Evolutionary conservation across 2,888 invertebrate genomes (phyloP), one percentile per base, ranked within the genome.

Genomic region (Leucophenga maculata): DNA sequence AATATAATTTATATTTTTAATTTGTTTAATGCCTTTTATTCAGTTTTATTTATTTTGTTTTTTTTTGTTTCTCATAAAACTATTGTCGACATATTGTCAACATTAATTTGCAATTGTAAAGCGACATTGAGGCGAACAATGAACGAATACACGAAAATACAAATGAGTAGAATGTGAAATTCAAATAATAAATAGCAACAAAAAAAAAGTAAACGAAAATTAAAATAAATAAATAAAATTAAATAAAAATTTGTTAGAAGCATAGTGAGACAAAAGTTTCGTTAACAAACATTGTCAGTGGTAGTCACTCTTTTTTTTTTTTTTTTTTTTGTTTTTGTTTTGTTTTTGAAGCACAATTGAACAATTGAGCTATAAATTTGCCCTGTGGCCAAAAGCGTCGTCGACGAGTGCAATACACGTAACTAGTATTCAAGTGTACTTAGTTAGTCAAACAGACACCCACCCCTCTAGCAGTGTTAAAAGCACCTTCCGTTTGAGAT

Each of bases 31-130:
- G 48, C 2, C 13, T 26, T 26, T 26, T 26, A 3, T 26, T 26
- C 4, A 1, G 26, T 26, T 26, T 26, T 26, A 3, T 26, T 26
- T 26, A 26, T 26, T 26, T 26, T 26, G 4, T 26, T 9, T 2
- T 48, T 6, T 14, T 48, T 26, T 26, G 26, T 18, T 4, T 20
- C 54, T 18, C 54, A 54, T 54, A 6, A n/a, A 4, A 46, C 46
- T 26, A 55, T 55, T 55, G 22, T 55, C 55, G 13, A 20, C 55
- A 55, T 20, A 22, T 55, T 55, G 55, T 55, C 55, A 55, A 26
- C 55, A 26, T 22, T 22, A 55, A 55, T 55, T 55, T 55, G 26
- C 55, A 55, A 55, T 55, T 55, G 55, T 13, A 26, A 55, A 22
- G 26, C 55, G 55, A 22, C 55, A 55, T 55, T 20, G 55, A 22